Evolutionary conservation across 2,888 invertebrate species (phyloP), one percentile per base, ranked within the genome.

Genomic region (Tinea semifulvella): DNA sequence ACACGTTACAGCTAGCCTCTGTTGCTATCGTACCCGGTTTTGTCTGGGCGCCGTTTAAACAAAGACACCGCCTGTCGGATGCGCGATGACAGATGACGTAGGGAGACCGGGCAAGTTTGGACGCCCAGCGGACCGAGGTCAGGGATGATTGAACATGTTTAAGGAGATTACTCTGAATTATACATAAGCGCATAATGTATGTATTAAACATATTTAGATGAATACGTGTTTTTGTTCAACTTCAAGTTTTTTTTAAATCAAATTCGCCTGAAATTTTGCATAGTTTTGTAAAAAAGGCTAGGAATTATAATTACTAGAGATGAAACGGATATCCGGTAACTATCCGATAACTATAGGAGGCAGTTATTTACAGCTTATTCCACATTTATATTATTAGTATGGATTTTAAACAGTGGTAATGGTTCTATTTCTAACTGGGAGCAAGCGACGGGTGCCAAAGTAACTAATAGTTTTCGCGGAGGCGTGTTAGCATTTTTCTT

Each of bases 401-500:
- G n/a, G n/a, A n/a, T n/a, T n/a, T n/a, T n/a, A n/a, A n/a, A 26
- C 26, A 31, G 31, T 14, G 11, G 13, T 31, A 31, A 31, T 31
- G 31, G 31, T 31, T 14, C 31, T 14, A 31, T 31, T 14, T 31
- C 31, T 31, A 31, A 31, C 31, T 3, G 31, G 13, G 31, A 31
- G n/a, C 36, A 18, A 17, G 16, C 17, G 72, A 31, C 45, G 77
- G 79, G 79, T 76, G 79, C 79, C 79, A 75, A 80, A 79, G 77
- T 79, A 79, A 80, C 76, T 79, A 80, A 79, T 80, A 80, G 79
- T 80, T 80, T 77, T 72, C 71, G 76, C 72, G 79, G 73, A 72
- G 79, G 76, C 75, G 79, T 79, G 79, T 80, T 79, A 79, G 79
- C 79, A 80, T 80, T 80, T 79, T 80, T 80, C 79, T 80, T 80